phyloP scores from a whole-genome alignment of 1,140 invertebrate species.

The Sitobion miscanthi region DNA sequence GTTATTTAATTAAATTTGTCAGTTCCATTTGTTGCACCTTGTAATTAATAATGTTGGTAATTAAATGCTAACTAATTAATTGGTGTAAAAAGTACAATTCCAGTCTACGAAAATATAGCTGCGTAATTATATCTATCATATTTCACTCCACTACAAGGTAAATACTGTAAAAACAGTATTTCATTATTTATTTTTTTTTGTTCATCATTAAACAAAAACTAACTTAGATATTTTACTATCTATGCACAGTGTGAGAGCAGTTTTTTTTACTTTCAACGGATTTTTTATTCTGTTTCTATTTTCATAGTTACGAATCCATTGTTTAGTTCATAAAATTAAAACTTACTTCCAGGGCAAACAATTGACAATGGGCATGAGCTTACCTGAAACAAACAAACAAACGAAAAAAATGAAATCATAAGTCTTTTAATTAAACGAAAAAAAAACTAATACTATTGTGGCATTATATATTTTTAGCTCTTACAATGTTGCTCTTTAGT shows the following conservation, averaged over 20 bases:
- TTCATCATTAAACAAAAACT: background rate
- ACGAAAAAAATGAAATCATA: slow-evolving; percentile 29
- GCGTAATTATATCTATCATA: background rate
- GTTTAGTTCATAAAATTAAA: slow-evolving; percentile 6
- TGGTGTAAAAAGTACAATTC: background rate
- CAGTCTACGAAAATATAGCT: background rate
- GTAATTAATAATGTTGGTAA: background rate
- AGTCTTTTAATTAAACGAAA: slow-evolving; percentile 15
- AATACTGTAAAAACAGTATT: background rate
- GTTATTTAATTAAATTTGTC: background rate
- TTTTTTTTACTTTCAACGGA: background rate
- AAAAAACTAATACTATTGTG: background rate
- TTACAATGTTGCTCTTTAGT: background rate
- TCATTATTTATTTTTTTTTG: background rate
- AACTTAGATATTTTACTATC: background rate
- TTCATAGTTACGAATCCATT: background rate
- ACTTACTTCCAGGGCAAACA: slow-evolving; percentile 19
- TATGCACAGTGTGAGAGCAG: background rate
- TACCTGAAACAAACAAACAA: slow-evolving; percentile 47
- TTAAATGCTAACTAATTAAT: background rate
- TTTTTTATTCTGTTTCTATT: slow-evolving; percentile 2
- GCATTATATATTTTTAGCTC: slow-evolving; percentile 9
- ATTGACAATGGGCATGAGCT: background rate
- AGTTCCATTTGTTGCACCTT: background rate
- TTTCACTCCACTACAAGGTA: background rate